Evolutionary conservation across 2,888 invertebrate genomes (phyloP), one percentile per base, ranked within the genome.

Genomic region (Morpho achilles): DNA sequence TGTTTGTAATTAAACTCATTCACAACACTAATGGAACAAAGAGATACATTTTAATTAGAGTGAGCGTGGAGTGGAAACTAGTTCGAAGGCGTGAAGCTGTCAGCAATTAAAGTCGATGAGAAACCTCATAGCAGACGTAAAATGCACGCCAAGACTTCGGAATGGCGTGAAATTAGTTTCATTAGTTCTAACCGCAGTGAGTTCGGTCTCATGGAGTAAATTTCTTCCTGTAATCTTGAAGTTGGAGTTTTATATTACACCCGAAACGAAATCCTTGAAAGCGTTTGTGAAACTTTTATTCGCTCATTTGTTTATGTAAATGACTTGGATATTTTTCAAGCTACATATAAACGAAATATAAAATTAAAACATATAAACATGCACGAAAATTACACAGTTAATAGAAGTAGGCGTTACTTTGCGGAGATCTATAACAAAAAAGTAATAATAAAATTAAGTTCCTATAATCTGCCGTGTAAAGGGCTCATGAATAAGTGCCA

Each of bases 141-240:
- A 62, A 64, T 65, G 63, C 61, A 61, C 59, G 68, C 73, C 69
- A 71, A 74, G 74, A 71, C 66, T 52, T 52, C 67, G 69, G 70
- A 76, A 79, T 72, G 75, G 77, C 73, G 76, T 77, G 71, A 73
- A 81, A 82, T 82, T 80, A 75, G 74, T 75, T 83, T 70, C 70
- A 75, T 80, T 77, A 79, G 63, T 66, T 63, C 62, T 69, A 68
- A 69, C 72, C 72, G 64, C 74, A 71, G 73, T 67, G 65, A 70
- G 69, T 59, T 57, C 65, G 60, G 58, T 54, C 59, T 50, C 42
- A 32, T 56, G 32, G 60, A 67, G 68, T 70, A 73, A 78, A 73
- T 76, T 75, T 71, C 69, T 67, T 62, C 59, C 61, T 61, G 56
- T 64, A 10, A 23, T 50, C 56, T 70, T 71, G 67, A 32, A 70